Conservation (phyloP, 2,797 vertebrate species). For the Todus mexicanus region DNA sequence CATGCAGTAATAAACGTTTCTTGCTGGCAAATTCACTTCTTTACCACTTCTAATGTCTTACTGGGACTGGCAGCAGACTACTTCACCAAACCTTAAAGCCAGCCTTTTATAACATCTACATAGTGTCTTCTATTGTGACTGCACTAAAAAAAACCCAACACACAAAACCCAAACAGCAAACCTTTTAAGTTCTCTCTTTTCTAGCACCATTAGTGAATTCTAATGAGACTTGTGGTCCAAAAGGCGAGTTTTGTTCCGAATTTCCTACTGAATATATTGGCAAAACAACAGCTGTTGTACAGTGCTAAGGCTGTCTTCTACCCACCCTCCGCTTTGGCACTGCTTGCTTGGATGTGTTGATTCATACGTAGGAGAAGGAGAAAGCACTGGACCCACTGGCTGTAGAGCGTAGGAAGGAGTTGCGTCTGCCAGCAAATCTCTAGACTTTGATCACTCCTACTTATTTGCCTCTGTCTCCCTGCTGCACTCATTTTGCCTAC, state of each 20-base stretch:
- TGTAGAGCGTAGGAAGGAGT: conserved; percentile 50
- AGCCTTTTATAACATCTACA: not conserved
- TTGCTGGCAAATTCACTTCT: conserved; percentile 12
- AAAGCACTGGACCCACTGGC: conserved; percentile 58
- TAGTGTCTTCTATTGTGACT: not conserved
- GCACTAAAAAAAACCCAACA: not conserved
- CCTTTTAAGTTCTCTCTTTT: not conserved
- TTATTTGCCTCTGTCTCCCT: conserved; percentile 58
- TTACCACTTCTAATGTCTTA: not conserved
- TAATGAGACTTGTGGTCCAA: not conserved
- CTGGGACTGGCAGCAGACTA: not conserved
- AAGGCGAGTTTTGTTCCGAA: conserved; percentile 10
- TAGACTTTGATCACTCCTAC: conserved; percentile 60
- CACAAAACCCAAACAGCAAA: not conserved
- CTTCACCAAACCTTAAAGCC: not conserved
- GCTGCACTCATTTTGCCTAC: conserved; percentile 57
- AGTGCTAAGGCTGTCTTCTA: conserved; percentile 40
- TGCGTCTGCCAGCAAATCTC: conserved; percentile 48
- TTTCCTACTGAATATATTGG: conserved; percentile 22
- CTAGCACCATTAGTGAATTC: not conserved
- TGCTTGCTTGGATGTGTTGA: not conserved
- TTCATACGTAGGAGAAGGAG: conserved; percentile 45
- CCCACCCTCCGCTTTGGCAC: conserved; percentile 45
- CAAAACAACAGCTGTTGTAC: conserved; percentile 44
- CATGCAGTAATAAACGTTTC: conserved; percentile 11